These are phyloP conservation scores for Thecophora atra DNA, from an alignment of 2,888 invertebrate species.

Conservation along the genomic window DNA sequence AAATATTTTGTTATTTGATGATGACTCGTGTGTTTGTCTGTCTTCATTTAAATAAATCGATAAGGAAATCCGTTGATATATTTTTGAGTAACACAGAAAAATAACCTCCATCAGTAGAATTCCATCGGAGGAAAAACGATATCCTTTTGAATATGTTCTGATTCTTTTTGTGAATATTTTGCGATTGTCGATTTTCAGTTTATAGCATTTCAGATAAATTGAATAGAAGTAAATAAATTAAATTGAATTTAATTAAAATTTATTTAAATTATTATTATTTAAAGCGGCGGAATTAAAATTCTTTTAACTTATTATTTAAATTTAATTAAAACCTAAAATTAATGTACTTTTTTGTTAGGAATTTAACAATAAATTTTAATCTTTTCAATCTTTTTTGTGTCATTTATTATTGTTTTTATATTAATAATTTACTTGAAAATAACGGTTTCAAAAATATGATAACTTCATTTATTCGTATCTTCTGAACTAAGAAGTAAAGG, in stretches of 20 bases:
- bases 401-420: too few species aligned
- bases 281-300: neutral
- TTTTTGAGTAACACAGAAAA: too few species aligned
- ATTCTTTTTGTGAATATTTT: neutral
- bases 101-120: too few species aligned
- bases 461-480: too few species aligned
- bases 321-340: too few species aligned
- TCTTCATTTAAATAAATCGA: neutral
- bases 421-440: too few species aligned
- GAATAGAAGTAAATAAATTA: neutral
- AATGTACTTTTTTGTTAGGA: too few species aligned
- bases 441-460: too few species aligned
- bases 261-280: neutral
- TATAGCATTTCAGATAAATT: neutral
- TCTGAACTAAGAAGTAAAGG: too few species aligned
- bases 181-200: neutral
- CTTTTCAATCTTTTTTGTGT: too few species aligned
- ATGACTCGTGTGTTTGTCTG: neutral
- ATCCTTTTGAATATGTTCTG: neutral
- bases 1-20: neutral
- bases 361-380: too few species aligned
- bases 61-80: neutral
- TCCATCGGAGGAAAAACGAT: too few species aligned
- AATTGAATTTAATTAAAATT: neutral
- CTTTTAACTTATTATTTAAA: neutral